Conservation (phyloP, 2,888 invertebrate species). For the Dasypogon diadema region DNA sequence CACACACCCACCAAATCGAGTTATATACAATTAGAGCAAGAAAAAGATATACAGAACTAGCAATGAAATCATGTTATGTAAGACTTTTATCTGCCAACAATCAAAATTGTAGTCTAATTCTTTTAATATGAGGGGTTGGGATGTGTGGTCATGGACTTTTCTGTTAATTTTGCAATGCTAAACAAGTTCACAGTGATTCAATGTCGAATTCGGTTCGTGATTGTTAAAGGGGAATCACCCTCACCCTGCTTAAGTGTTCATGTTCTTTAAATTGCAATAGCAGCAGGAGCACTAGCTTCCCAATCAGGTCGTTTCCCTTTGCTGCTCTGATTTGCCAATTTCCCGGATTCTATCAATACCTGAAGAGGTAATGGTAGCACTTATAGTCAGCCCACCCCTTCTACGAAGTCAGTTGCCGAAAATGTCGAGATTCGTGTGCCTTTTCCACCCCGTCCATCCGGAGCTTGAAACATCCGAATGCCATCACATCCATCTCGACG, state of each 20-base stretch:
- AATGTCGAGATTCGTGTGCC: slow-evolving; percentile 6
- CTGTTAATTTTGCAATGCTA: background rate
- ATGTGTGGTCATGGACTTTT: background rate
- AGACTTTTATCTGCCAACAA: no score
- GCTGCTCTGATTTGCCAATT: background rate
- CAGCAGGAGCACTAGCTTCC: no score
- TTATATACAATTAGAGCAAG: no score
- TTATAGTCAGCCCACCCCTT: background rate
- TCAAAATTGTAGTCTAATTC: no score
- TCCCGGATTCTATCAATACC: background rate
- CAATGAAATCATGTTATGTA: no score
- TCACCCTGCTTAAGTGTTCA: no score
- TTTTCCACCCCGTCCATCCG: background rate
- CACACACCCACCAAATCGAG: no score
- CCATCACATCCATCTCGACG: background rate
- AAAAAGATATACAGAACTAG: no score
- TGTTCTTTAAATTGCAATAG: no score
- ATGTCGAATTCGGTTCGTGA: background rate
- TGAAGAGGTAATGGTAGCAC: background rate
- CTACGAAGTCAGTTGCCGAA: slow-evolving; percentile 8
- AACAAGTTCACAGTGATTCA: background rate
- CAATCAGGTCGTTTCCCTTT: background rate
- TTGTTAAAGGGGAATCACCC: no score
- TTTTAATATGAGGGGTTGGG: no score
- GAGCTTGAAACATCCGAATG: background rate